Percentiles rank a stretch among this genome's conserved stretches.
phyloP scores from a whole-genome alignment of 2,113 vertebrate species.

The Marmota flaviventris region DNA sequence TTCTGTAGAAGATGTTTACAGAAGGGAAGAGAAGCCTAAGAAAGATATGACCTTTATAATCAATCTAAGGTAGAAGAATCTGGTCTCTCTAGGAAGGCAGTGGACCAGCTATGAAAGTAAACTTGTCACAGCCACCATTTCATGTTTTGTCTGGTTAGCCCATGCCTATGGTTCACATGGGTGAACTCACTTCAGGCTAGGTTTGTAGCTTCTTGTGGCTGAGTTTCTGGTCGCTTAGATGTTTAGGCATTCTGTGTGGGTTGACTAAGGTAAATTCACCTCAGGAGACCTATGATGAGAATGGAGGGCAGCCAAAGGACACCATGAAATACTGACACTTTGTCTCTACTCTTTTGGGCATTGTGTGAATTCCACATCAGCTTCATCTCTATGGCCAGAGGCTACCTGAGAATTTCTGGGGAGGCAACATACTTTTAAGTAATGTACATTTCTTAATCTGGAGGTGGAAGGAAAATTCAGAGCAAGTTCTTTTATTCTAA shows the following conservation, averaged over 20 bases:
- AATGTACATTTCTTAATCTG: background rate
- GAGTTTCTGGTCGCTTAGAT: background rate
- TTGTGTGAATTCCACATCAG: background rate
- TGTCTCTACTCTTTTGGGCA: background rate
- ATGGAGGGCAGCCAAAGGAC: background rate
- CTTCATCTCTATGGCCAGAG: background rate
- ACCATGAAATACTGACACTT: background rate
- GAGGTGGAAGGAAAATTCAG: background rate
- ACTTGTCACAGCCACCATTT: background rate
- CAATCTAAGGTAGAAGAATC: background rate
- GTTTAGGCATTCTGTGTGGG: background rate
- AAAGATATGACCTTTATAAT: background rate
- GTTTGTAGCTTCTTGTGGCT: background rate
- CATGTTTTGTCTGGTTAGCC: background rate
- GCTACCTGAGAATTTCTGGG: background rate
- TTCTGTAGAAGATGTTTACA: background rate
- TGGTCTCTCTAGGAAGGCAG: background rate
- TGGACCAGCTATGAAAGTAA: background rate
- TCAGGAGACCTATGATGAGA: background rate
- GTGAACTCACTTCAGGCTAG: background rate
- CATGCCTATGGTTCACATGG: background rate
- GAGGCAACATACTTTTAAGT: background rate
- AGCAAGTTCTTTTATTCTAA: background rate
- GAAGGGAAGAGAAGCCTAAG: background rate
- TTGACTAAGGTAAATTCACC: background rate